These are phyloP conservation scores for Autographa gamma DNA, from an alignment of 2,888 invertebrate genomes.

Conservation along the genomic window DNA sequence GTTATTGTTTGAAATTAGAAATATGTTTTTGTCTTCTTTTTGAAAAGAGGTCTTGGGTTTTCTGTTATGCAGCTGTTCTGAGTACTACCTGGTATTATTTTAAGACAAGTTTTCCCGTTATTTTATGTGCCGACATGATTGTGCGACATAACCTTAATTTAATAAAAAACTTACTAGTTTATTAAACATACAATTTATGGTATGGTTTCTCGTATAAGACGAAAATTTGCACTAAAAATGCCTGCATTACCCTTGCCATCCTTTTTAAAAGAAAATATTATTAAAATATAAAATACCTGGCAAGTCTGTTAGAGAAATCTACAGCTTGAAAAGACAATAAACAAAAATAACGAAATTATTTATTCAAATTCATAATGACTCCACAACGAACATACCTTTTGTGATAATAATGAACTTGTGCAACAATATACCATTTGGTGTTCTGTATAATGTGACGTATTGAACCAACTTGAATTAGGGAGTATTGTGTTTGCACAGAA, in stretches of 20 bases:
- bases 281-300: no score
- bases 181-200: no score
- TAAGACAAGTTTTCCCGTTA: background rate
- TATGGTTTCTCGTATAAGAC: no score
- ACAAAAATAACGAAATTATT: conserved; percentile 20
- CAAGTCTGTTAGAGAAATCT: no score
- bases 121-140: background rate
- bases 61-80: no score
- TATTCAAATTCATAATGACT: conserved; percentile 41
- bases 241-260: no score
- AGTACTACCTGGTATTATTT: no score
- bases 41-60: no score
- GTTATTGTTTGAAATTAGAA: background rate
- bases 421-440: conserved; percentile 77
- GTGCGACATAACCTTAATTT: no score
- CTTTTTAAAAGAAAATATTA: no score
- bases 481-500: conserved; percentile 77
- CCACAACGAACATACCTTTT: conserved; percentile 43
- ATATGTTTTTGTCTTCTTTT: background rate
- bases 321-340: background rate
- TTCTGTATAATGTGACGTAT: conserved; percentile 75
- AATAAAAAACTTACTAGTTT: no score
- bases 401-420: conserved; percentile 75
- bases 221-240: no score
- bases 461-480: conserved; percentile 78